Conservation (phyloP, 1,140 invertebrate genomes). For the Drosophila elegans region DNA sequence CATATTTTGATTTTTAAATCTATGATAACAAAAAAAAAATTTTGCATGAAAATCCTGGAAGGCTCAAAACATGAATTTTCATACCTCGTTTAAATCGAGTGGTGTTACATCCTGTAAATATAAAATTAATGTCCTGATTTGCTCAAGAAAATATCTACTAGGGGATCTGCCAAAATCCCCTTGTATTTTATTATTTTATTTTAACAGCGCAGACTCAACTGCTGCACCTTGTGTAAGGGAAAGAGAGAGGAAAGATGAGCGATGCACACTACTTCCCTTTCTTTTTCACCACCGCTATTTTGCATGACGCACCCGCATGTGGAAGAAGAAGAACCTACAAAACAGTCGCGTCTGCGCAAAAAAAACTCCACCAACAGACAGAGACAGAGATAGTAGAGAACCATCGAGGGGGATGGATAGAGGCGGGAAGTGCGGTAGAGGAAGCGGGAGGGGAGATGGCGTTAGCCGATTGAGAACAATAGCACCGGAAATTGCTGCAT, state of each 20-base stretch:
- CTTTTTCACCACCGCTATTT: constrained; percentile 1
- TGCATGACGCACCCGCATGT: constrained; percentile 65
- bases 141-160: not conserved
- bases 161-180: too few relatives aligned
- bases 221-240: not conserved
- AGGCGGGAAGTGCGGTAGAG: constrained; percentile 5
- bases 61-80: too few relatives aligned
- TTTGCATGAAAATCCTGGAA: too few relatives aligned
- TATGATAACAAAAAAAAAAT: too few relatives aligned
- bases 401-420: constrained; percentile 11
- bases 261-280: constrained; percentile 2
- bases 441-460: constrained; percentile 53
- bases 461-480: constrained; percentile 81
- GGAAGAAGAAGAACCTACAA: constrained; percentile 8
- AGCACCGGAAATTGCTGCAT: constrained; percentile 80
- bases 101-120: not conserved
- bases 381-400: constrained; percentile 5
- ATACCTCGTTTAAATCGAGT: too few relatives aligned
- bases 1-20: too few relatives aligned
- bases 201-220: constrained; percentile 19
- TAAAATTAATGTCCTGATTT: not conserved
- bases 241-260: not conserved
- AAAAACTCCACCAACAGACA: constrained; percentile 5
- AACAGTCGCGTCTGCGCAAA: constrained; percentile 53
- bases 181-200: constrained; percentile 11